Evolutionary conservation across 2,113 vertebrate species (phyloP).

Genomic region (Sinocyclocheilus grahami): DNA sequence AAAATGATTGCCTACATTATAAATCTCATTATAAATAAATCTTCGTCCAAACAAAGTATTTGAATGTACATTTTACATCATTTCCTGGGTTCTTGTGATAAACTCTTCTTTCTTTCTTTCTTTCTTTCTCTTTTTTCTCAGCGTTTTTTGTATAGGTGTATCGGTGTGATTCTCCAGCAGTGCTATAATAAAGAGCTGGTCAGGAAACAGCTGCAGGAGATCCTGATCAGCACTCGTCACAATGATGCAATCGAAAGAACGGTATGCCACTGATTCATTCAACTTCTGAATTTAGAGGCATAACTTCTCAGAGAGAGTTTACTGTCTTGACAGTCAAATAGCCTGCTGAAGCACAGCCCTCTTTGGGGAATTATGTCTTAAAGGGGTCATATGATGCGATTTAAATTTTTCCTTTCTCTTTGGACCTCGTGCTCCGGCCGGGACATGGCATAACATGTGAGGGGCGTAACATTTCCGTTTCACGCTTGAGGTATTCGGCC

Average conservation of each 20-base stretch:
- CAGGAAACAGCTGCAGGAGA: slow-evolving; percentile 85
- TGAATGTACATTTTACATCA: background rate
- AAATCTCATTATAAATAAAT: background rate
- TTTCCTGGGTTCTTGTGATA: background rate
- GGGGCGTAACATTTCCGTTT: too few relatives aligned
- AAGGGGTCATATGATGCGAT: too few relatives aligned
- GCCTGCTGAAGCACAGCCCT: background rate
- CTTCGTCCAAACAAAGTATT: background rate
- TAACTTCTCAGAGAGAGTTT: background rate
- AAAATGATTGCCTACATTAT: background rate
- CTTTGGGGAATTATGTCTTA: background rate
- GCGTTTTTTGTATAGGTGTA: slow-evolving; percentile 88
- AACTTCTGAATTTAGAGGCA: background rate
- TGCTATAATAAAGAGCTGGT: slow-evolving; percentile 81
- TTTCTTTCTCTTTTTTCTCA: slow-evolving; percentile 54
- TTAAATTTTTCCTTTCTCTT: too few relatives aligned
- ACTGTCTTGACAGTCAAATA: background rate
- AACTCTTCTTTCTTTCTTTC: background rate
- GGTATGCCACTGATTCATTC: slow-evolving; percentile 74
- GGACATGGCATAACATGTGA: too few relatives aligned
- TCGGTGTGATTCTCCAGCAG: slow-evolving; percentile 82
- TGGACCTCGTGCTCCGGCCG: too few relatives aligned
- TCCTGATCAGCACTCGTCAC: slow-evolving; percentile 82
- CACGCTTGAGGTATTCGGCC: too few relatives aligned
- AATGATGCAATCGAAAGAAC: slow-evolving; percentile 82